Evolutionary conservation across 2,888 invertebrate genomes (phyloP).

Genomic region (Lymantria monacha): DNA sequence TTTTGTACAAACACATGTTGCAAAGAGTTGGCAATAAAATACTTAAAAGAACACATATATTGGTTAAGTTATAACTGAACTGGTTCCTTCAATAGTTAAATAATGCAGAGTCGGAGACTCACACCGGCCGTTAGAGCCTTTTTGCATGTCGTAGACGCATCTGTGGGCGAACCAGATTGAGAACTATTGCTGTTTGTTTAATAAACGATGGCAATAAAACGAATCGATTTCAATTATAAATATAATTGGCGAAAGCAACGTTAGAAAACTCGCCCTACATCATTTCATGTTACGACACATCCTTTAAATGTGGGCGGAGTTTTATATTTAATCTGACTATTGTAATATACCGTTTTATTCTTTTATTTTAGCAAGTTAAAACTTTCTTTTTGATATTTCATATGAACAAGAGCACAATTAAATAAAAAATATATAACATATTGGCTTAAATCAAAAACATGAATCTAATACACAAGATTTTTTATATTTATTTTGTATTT

Average conservation of each 20-base stretch:
- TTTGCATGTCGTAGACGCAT: conserved; percentile 23
- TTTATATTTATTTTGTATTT: neutral
- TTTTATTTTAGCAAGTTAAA: no score
- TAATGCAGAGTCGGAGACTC: no score
- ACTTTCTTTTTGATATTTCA: no score
- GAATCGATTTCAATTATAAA: conserved; percentile 40
- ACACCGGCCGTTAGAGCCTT: neutral
- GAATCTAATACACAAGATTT: neutral
- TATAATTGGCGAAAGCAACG: conserved; percentile 44
- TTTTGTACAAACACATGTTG: no score
- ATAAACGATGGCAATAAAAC: conserved; percentile 36
- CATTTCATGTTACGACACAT: conserved; percentile 18
- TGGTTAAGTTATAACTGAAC: no score
- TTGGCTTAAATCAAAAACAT: neutral
- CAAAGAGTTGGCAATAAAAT: no score
- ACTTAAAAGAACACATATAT: no score
- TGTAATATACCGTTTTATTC: no score
- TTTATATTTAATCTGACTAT: neutral
- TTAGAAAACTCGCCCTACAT: conserved; percentile 24
- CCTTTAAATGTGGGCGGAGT: conserved; percentile 4
- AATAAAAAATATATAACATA: no score
- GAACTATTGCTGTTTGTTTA: conserved; percentile 44
- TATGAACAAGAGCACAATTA: no score
- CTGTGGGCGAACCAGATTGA: conserved; percentile 35
- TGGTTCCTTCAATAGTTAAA: no score